phyloP scores from a whole-genome alignment of 2,113 vertebrate species.

The Scophthalmus maximus region DNA sequence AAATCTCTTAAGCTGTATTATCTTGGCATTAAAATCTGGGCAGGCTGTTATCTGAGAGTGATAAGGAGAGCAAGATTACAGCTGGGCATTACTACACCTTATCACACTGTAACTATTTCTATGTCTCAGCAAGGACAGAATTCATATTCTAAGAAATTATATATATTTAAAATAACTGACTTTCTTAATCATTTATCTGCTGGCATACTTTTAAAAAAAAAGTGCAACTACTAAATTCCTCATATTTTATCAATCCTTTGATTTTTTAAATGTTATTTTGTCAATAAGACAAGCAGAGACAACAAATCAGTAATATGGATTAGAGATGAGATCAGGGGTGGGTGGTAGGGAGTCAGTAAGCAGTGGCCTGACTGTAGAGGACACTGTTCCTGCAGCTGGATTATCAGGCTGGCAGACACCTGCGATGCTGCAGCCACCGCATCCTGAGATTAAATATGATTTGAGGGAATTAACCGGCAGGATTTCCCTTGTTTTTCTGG shows the following conservation, averaged over 20 bases:
- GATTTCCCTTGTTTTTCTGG: conserved; percentile 71
- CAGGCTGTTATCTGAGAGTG: conserved; percentile 5
- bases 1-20: conserved; percentile 68
- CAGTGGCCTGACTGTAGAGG: background rate
- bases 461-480: conserved; percentile 56
- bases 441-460: conserved; percentile 74
- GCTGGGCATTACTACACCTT: conserved; percentile 15
- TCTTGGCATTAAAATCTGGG: conserved; percentile 31
- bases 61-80: conserved; percentile 24
- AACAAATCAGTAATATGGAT: conserved; percentile 1
- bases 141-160: background rate
- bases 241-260: no score
- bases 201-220: no score
- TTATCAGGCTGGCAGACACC: conserved; percentile 66
- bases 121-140: background rate
- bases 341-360: background rate
- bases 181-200: background rate
- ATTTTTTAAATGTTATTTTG: background rate
- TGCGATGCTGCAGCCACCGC: conserved; percentile 48
- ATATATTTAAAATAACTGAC: background rate
- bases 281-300: background rate
- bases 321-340: no score
- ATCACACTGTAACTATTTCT: background rate
- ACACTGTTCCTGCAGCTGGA: conserved; percentile 47
- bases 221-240: no score